Conservation (phyloP, 2,797 vertebrate genomes). For the Squalus acanthias region DNA sequence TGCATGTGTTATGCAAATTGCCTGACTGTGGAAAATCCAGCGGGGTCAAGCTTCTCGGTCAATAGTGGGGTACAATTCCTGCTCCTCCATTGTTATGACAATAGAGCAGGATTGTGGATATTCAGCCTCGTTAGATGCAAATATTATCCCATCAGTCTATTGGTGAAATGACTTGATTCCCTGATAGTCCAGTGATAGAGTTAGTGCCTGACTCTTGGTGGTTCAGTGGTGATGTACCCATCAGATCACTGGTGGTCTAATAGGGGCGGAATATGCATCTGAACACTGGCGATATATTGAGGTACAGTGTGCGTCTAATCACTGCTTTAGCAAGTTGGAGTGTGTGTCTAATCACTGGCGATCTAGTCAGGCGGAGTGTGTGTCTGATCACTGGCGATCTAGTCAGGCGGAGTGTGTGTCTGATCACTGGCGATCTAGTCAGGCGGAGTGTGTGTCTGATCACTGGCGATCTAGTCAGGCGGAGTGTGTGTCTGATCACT, state of each 20-base stretch:
- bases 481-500: neutral
- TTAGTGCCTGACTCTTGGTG: neutral
- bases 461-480: neutral
- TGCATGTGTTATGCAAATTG: neutral
- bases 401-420: neutral
- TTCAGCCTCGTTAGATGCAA: neutral
- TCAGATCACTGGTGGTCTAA: neutral
- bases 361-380: neutral
- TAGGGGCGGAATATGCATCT: neutral
- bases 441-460: no score
- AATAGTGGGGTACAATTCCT: neutral
- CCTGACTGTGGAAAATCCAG: neutral
- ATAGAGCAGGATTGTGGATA: neutral
- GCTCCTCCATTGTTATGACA: neutral
- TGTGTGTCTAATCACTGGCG: neutral
- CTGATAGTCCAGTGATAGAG: neutral
- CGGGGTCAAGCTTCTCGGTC: neutral
- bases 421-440: neutral
- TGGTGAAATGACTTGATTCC: neutral
- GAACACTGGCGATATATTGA: neutral
- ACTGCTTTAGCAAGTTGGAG: neutral
- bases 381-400: neutral
- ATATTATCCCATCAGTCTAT: neutral
- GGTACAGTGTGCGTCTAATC: neutral
- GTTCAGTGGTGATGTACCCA: neutral